Evolutionary conservation across 2,113 vertebrate species (phyloP).

Genomic region (Athene cunicularia): DNA sequence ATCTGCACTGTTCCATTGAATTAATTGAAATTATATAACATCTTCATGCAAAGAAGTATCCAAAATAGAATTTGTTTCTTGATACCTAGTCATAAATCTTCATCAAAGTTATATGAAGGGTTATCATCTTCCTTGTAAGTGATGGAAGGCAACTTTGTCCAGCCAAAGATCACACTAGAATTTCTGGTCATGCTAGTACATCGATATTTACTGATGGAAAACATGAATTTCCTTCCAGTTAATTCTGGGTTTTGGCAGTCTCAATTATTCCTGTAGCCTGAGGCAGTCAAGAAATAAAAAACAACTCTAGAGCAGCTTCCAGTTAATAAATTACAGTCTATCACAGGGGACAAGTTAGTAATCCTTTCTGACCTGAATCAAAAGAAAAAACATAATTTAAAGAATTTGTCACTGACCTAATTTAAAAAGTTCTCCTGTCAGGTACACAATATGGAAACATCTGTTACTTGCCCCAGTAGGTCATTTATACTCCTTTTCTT

Average conservation of each 20-base stretch:
- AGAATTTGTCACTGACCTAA: not conserved
- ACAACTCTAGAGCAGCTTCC: not conserved
- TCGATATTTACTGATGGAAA: not conserved
- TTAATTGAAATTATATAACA: not conserved
- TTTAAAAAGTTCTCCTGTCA: conserved; percentile 4
- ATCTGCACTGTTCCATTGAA: not conserved
- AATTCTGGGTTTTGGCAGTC: not conserved
- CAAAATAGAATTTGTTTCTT: not conserved
- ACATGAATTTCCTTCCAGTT: not conserved
- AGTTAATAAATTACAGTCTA: conserved; percentile 26
- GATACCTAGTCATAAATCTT: not conserved
- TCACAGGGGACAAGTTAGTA: not conserved
- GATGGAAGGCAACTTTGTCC: not conserved
- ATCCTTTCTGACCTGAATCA: not conserved
- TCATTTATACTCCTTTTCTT: conserved; percentile 10
- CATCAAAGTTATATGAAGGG: not conserved
- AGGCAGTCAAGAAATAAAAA: not conserved
- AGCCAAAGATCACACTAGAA: not conserved
- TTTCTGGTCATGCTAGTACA: not conserved
- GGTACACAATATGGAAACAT: not conserved
- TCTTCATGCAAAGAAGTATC: not conserved
- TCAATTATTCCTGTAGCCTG: not conserved
- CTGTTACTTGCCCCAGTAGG: not conserved
- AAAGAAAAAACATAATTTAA: not conserved
- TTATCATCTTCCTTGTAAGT: not conserved